Base-by-base conservation (phyloP, 2,888 invertebrate genomes). In the Pammene fasciana region DNA sequence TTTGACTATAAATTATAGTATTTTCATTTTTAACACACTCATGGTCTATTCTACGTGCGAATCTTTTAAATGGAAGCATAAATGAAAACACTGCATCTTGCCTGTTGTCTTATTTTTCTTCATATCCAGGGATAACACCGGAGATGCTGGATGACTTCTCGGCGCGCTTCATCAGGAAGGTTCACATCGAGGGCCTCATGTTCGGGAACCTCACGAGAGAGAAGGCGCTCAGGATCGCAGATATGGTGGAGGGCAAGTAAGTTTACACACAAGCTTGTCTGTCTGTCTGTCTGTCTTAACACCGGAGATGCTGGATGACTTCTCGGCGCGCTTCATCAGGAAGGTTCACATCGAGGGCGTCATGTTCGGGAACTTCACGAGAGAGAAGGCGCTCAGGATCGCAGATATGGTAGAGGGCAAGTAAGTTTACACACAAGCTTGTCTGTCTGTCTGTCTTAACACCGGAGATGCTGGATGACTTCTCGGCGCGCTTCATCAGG, bases 281-380 rank as follows among this genome's bases (percentile, higher is more conserved):
- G n/a, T n/a, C n/a, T n/a, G n/a, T 10, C 84, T 97, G n/a, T 10
- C 84, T 97, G 98, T 94, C 66, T 91, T 98, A 73, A 97, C 97
- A 0, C 90, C 96, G 41, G 96, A 97, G 54, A 94, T 94, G 74
- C 87, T 99, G 14, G 94, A 96, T 76, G 94, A 94, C 36, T 99
- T 97, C 86, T 95, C 97, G 5, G 94, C 95, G 0, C 95, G 96
- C 61, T 93, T 99, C 75, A 93, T 99, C 55, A 95, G 96, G 0
- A 96, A 96, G 72, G 93, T 98, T 77, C 98, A 98, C 84, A 94
- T 99, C 0, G 99, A 99, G 83, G 95, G 96, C 68, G 93, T 99
- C 50, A 94, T 99, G 78, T 97, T 97, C 84, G 99, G 99, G 5
- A 99, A 99, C 85, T 89, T 96, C 0, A 96, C 95, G 14, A 94